phyloP scores from a whole-genome alignment of 1,140 invertebrate species.

The Leptoteleia sp. region DNA sequence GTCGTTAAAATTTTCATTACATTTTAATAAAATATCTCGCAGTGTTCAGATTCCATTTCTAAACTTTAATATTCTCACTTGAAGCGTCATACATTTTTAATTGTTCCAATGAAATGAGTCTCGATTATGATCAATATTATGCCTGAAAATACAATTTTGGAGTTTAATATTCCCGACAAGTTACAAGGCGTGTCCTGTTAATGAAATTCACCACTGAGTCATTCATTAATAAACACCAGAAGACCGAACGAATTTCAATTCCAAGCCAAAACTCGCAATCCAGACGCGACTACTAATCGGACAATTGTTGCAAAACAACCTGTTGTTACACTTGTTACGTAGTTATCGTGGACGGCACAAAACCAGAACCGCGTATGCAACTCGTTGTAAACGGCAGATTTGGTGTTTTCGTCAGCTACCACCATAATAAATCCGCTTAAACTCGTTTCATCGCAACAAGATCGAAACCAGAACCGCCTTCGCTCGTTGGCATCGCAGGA shows the following conservation, averaged over 20 bases:
- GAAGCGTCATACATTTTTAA: no score
- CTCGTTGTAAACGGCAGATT: conserved; percentile 50
- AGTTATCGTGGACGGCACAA: conserved; percentile 26
- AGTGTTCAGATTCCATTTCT: no score
- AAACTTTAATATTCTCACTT: no score
- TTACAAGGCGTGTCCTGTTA: no score
- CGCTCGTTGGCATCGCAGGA: conserved; percentile 4
- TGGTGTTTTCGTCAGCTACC: conserved; percentile 35
- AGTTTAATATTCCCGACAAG: no score
- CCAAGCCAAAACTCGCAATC: neutral
- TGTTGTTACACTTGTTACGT: conserved; percentile 50
- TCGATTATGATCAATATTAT: no score
- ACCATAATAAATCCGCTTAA: conserved; percentile 23
- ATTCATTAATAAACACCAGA: neutral
- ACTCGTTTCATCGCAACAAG: conserved; percentile 47
- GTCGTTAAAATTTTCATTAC: no score
- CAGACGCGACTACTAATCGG: conserved; percentile 2
- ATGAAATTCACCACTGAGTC: no score
- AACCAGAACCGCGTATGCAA: conserved; percentile 43
- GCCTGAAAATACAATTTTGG: no score
- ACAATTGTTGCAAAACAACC: conserved; percentile 40
- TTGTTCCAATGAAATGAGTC: no score
- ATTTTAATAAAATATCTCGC: no score
- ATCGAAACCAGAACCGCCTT: conserved; percentile 31
- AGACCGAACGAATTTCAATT: neutral